Conservation (phyloP, 2,888 invertebrate genomes). For the Plagiodera versicolora region DNA sequence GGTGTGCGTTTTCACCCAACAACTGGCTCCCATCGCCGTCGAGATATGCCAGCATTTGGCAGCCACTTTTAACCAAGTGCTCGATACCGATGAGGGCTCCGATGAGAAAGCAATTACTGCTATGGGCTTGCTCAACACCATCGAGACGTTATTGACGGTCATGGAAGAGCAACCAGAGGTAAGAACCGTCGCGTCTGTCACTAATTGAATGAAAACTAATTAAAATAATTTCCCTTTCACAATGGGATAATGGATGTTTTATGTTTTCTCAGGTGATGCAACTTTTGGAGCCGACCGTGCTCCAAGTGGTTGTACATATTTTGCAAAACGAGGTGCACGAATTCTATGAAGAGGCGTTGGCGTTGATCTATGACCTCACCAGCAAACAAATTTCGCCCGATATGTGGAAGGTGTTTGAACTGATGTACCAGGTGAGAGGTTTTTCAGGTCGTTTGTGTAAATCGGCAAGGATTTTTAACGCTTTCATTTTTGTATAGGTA, state of each 20-base stretch:
- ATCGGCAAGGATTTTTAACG: too few relatives aligned
- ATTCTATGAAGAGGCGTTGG: constrained; percentile 96
- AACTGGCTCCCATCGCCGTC: constrained; percentile 88
- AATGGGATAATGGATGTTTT: too few relatives aligned
- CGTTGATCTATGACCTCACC: constrained; percentile 89
- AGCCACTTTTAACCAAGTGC: constrained; percentile 71
- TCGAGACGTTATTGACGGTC: constrained; percentile 91
- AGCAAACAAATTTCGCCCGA: constrained; percentile 84
- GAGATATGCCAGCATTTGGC: constrained; percentile 94
- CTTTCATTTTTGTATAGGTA: constrained; percentile 61
- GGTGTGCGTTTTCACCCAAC: constrained; percentile 86
- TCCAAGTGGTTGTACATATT: constrained; percentile 86
- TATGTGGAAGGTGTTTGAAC: constrained; percentile 94
- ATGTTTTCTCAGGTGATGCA: constrained; percentile 66
- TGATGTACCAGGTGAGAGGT: constrained; percentile 76
- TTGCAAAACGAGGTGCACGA: constrained; percentile 77
- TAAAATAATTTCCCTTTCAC: too few relatives aligned
- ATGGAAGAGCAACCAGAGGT: constrained; percentile 88
- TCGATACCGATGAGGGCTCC: constrained; percentile 82
- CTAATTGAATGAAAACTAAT: too few relatives aligned
- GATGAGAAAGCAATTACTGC: constrained; percentile 97
- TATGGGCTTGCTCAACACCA: constrained; percentile 94
- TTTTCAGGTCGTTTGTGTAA: too few relatives aligned
- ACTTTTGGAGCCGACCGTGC: constrained; percentile 87
- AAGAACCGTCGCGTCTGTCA: too few relatives aligned